Evolutionary conservation across 2,113 vertebrate genomes (phyloP), one percentile per base, ranked within the genome.

Genomic region (Thermophis baileyi): DNA sequence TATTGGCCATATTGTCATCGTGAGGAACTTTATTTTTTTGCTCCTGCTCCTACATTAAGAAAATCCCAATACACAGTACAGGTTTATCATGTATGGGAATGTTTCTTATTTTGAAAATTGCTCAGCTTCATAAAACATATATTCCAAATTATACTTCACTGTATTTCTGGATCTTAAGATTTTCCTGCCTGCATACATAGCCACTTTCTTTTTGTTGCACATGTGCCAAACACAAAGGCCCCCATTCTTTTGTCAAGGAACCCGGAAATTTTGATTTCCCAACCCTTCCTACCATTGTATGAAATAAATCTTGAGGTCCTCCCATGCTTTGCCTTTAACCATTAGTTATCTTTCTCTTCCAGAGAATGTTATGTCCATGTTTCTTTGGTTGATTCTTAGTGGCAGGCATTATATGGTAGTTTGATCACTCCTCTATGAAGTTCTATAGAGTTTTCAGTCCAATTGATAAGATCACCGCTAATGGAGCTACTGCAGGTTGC

Each of bases 391-490:
- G 69, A 81, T 30, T 85, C 87, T 93, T 74, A 93, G 35, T 93
- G 93, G 87, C 93, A 93, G 90, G 97, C 97, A 93, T 98, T 97
- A 87, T 98, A 98, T 10, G 98, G 97, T 93, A 98, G 97, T 93
- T 95, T 98, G 92, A 97, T 94, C n/a, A 98, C 97, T 0, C 98
- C 98, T 2, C 98, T 98, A 2, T 97, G 98, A 53, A 98, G 97
- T 96, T 98, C 98, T 95, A 98, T 93, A 25, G 95, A 93, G 0
- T 96, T 92, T 69, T 98, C 97, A 0, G 97, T 95, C 98, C 98
- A 98, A 3, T 97, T 94, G 25, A 98, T 96, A 92, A 98, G 92
- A 25, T 98, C 98, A 2, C 98, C 98, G 12, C 95, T 95, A 60
- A 97, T 94, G 94, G 97, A 97, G 94, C 97, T 97, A 85, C 97